Evolutionary conservation across 1,140 invertebrate species (phyloP).

Genomic region (Tribolium madens): DNA sequence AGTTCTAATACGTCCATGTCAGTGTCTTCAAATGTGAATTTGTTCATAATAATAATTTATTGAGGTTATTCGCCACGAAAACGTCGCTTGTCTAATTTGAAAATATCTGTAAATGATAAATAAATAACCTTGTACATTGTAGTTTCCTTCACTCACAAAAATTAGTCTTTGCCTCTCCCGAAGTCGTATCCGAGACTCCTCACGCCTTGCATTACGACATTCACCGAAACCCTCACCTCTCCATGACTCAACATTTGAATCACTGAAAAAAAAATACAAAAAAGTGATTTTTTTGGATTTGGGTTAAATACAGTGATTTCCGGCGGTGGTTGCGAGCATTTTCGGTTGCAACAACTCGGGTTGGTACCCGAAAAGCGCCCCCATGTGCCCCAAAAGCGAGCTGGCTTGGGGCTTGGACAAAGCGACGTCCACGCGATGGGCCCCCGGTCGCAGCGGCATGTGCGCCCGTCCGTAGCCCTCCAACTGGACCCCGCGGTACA

Average conservation of each 20-base stretch:
- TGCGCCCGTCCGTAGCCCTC: slow-evolving; percentile 62
- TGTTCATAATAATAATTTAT: slow-evolving; percentile 31
- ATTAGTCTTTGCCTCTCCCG: slow-evolving; percentile 16
- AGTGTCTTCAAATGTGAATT: slow-evolving; percentile 31
- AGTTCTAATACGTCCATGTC: slow-evolving; percentile 18
- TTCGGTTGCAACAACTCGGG: slow-evolving; percentile 63
- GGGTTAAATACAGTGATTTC: slow-evolving; percentile 64
- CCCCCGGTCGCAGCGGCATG: slow-evolving; percentile 60
- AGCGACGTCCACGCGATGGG: slow-evolving; percentile 55
- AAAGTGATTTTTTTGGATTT: too few species aligned
- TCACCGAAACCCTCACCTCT: slow-evolving; percentile 1
- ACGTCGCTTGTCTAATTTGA: background rate
- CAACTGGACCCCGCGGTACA: slow-evolving; percentile 59
- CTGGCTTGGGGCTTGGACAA: slow-evolving; percentile 61
- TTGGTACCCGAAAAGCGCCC: slow-evolving; percentile 64
- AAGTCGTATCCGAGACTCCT: slow-evolving; percentile 29
- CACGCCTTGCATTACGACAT: slow-evolving; percentile 30
- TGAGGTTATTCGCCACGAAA: background rate
- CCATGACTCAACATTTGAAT: slow-evolving; percentile 28
- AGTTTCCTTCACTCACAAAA: background rate
- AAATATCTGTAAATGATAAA: slow-evolving; percentile 14
- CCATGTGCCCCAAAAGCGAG: slow-evolving; percentile 61
- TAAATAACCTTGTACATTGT: slow-evolving; percentile 29
- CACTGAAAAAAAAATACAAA: too few species aligned
- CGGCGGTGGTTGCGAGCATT: slow-evolving; percentile 62